These are phyloP conservation scores for Lacerta agilis DNA, from an alignment of 2,797 vertebrate genomes.

Conservation along the genomic window DNA sequence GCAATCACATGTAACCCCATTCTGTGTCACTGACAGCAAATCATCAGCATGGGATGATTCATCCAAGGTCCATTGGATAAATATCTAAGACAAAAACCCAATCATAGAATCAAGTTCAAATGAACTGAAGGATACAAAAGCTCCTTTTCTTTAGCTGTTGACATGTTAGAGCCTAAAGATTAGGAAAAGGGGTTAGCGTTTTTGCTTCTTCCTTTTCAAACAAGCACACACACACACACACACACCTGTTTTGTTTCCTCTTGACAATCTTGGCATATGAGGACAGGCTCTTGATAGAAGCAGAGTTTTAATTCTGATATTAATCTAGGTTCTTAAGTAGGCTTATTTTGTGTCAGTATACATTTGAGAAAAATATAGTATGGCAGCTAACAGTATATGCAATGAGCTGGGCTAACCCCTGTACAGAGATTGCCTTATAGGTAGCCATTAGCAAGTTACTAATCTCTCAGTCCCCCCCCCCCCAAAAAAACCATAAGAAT, in stretches of 20 bases:
- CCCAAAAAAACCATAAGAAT: too few relatives aligned
- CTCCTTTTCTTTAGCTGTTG: slow-evolving; percentile 56
- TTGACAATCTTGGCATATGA: not conserved
- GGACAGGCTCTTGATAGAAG: slow-evolving; percentile 31
- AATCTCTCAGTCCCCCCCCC: too few relatives aligned
- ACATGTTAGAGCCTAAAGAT: slow-evolving; percentile 51
- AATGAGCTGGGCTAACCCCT: too few relatives aligned
- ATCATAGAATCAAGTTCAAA: slow-evolving; percentile 46
- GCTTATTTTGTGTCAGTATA: rapidly evolving
- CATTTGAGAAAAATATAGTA: not conserved
- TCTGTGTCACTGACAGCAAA: slow-evolving; percentile 33
- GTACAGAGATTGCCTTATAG: not conserved
- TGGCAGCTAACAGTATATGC: not conserved
- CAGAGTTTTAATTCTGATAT: not conserved
- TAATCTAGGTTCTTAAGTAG: not conserved
- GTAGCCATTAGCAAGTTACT: not conserved
- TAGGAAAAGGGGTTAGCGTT: slow-evolving; percentile 25
- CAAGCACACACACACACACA: too few relatives aligned
- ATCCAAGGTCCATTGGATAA: slow-evolving; percentile 33
- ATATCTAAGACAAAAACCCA: slow-evolving; percentile 34
- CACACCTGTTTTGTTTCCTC: not conserved
- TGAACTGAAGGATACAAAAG: not conserved
- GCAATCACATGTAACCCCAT: slow-evolving; percentile 23
- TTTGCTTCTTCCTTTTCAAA: slow-evolving; percentile 10
- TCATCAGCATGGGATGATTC: not conserved